phyloP scores from a whole-genome alignment of 2,797 vertebrate genomes.

The Phyllotis vaccarum region DNA sequence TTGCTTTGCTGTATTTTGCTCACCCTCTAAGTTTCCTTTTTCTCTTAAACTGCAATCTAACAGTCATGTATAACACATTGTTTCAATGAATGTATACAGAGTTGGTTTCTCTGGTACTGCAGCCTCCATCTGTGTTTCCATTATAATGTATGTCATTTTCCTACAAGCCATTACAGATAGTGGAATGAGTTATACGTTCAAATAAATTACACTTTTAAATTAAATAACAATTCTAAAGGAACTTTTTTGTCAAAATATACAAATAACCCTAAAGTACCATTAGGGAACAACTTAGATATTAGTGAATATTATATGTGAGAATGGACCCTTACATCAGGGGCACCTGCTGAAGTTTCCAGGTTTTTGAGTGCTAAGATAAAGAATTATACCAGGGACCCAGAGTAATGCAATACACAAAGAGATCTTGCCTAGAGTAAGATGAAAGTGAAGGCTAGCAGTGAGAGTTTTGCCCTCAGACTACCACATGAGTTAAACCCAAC shows the following conservation, averaged over 20 bases:
- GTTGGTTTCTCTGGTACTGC: conserved; percentile 11
- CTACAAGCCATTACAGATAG: conserved; percentile 53
- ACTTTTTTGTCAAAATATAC: conserved; percentile 48
- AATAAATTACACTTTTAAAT: conserved; percentile 73
- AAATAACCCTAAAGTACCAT: conserved; percentile 1
- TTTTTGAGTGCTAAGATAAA: not conserved
- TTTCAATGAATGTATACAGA: conserved; percentile 29
- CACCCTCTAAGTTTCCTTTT: not conserved
- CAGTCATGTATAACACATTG: conserved; percentile 10
- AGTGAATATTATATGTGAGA: not conserved
- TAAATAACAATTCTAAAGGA: conserved; percentile 69
- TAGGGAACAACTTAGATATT: not conserved
- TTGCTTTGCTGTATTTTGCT: not conserved
- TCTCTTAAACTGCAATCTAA: conserved; percentile 20
- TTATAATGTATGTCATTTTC: conserved; percentile 72
- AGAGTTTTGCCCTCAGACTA: not conserved
- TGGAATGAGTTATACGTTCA: conserved; percentile 50
- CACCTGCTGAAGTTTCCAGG: not conserved
- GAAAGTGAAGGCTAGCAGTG: not conserved
- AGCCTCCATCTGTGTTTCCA: conserved; percentile 7
- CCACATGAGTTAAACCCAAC: not conserved
- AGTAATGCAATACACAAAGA: too few relatives aligned
- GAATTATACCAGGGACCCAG: not conserved
- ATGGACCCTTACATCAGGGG: not conserved
- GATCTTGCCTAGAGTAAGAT: not conserved